These are phyloP conservation scores for Crocuta crocuta DNA, from an alignment of 2,113 vertebrate species.

Conservation along the genomic window DNA sequence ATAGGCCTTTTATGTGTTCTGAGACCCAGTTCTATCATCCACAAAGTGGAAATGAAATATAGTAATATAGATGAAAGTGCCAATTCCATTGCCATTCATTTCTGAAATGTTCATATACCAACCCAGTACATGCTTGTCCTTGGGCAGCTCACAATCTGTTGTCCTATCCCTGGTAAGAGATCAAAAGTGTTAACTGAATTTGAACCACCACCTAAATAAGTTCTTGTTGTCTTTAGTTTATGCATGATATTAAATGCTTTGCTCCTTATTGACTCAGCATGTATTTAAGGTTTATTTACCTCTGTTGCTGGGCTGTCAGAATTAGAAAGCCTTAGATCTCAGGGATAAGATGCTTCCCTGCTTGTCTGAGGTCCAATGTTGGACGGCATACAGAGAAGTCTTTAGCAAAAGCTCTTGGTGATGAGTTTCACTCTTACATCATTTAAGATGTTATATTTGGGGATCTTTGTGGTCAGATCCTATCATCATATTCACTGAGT, in stretches of 20 bases:
- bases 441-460: not conserved
- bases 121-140: not conserved
- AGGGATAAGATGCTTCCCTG: not conserved
- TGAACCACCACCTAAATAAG: not conserved
- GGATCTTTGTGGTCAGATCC: not conserved
- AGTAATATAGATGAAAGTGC: not conserved
- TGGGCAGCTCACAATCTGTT: not conserved
- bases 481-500: not conserved
- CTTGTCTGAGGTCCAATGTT: not conserved
- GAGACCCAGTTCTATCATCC: not conserved
- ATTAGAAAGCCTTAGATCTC: not conserved
- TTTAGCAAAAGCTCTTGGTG: constrained; percentile 30
- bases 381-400: not conserved
- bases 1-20: not conserved
- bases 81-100: not conserved
- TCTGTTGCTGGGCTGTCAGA: constrained; percentile 43
- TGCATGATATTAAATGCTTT: not conserved
- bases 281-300: constrained; percentile 48
- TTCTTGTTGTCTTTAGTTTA: not conserved
- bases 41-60: not conserved
- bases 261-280: not conserved
- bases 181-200: not conserved
- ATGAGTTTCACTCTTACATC: not conserved
- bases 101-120: not conserved
- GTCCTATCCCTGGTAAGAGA: not conserved